These are phyloP conservation scores for Ceratotherium simum DNA, from an alignment of 2,113 vertebrate genomes.

Conservation along the genomic window DNA sequence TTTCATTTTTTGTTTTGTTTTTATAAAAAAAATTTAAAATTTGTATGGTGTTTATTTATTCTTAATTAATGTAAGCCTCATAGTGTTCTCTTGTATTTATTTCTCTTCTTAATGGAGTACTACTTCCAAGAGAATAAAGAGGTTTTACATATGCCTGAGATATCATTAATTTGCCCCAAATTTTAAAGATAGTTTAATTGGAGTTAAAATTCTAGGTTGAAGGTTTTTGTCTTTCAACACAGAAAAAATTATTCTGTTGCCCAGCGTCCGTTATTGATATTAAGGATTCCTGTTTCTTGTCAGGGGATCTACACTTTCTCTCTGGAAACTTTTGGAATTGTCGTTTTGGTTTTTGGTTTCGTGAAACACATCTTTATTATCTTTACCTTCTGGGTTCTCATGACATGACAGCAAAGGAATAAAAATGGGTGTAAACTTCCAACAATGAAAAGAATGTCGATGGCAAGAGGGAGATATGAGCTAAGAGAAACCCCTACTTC, in stretches of 20 bases:
- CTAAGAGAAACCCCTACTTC: not conserved
- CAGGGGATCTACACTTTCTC: not conserved
- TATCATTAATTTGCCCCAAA: not conserved
- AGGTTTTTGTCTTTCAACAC: not conserved
- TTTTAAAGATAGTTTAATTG: not conserved
- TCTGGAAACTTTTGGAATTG: not conserved
- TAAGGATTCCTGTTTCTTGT: not conserved
- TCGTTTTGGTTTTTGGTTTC: constrained; percentile 29
- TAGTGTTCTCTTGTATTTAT: not conserved
- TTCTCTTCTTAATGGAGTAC: not conserved
- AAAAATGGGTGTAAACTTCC: not conserved
- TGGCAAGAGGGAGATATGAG: not conserved
- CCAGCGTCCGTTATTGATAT: not conserved
- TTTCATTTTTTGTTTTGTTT: not conserved
- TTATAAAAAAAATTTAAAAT: not conserved
- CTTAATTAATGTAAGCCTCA: not conserved
- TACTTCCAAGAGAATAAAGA: constrained; percentile 28
- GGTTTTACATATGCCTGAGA: not conserved
- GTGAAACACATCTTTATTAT: not conserved
- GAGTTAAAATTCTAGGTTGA: not conserved
- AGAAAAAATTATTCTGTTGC: not conserved
- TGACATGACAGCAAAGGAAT: not conserved
- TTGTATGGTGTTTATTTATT: not conserved
- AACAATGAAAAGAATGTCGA: not conserved
- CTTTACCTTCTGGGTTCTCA: not conserved